Percentiles rank a stretch among this genome's conserved stretches.
These are phyloP conservation scores for Callosobruchus maculatus DNA, from an alignment of 2,888 invertebrate genomes.

Conservation along the genomic window DNA sequence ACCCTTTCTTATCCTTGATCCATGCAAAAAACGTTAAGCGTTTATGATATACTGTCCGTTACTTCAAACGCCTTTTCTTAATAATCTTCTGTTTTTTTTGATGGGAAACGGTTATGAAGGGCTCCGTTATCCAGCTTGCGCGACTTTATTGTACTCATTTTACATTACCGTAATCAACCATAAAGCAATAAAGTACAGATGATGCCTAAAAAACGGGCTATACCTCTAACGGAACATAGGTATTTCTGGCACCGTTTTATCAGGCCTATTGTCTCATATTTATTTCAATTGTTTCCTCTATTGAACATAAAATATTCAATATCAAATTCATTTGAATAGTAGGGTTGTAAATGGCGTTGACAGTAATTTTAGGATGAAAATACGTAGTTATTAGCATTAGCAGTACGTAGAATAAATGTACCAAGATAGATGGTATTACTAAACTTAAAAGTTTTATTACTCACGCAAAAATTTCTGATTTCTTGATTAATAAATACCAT, in stretches of 20 bases:
- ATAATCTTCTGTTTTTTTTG: background rate
- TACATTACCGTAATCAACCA: background rate
- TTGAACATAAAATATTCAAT: background rate
- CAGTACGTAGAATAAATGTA: too few relatives aligned
- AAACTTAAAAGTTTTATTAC: too few relatives aligned
- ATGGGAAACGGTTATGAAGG: background rate
- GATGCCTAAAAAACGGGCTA: background rate
- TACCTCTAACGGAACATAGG: background rate
- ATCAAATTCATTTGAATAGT: too few relatives aligned
- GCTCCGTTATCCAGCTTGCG: background rate
- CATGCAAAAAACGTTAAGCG: too few relatives aligned
- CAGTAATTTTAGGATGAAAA: too few relatives aligned
- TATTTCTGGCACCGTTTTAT: background rate
- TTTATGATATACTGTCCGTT: background rate
- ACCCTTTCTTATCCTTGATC: too few relatives aligned
- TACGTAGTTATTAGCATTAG: too few relatives aligned
- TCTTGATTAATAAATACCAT: too few relatives aligned
- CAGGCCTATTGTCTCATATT: background rate
- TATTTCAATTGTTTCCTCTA: background rate
- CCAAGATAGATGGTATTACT: too few relatives aligned
- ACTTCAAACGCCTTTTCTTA: background rate
- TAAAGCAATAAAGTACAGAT: background rate
- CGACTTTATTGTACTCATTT: background rate
- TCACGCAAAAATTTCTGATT: too few relatives aligned
- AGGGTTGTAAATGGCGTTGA: too few relatives aligned